Evolutionary conservation across 1,140 invertebrate species (phyloP).

Genomic region (Laodelphax striatellus): DNA sequence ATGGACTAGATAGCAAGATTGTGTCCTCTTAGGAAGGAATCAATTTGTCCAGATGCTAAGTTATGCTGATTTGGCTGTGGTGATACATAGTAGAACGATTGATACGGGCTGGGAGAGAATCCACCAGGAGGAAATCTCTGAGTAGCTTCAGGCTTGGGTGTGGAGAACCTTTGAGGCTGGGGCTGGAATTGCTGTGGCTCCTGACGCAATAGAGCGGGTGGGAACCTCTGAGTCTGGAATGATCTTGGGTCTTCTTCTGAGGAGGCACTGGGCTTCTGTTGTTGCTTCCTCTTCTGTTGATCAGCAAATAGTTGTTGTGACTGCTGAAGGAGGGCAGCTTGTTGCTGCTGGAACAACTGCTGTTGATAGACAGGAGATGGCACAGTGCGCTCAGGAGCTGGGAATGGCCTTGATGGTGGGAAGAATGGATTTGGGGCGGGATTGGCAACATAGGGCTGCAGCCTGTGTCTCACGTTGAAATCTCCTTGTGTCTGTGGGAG

Average conservation of each 20-base stretch:
- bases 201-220: slow-evolving; percentile 17
- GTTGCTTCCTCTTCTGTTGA: slow-evolving; percentile 40
- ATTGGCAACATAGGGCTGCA: slow-evolving; percentile 53
- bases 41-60: slow-evolving; percentile 49
- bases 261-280: slow-evolving; percentile 13
- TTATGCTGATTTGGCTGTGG: slow-evolving; percentile 25
- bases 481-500: slow-evolving; percentile 58
- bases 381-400: slow-evolving; percentile 15
- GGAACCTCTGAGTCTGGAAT: slow-evolving; percentile 13
- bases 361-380: slow-evolving; percentile 35
- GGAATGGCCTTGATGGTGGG: slow-evolving; percentile 24
- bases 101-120: slow-evolving; percentile 9
- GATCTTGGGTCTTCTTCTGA: neutral
- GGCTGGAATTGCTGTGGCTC: slow-evolving; percentile 16
- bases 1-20: slow-evolving; percentile 44
- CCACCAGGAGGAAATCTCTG: slow-evolving; percentile 4
- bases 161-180: slow-evolving; percentile 16
- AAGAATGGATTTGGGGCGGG: slow-evolving; percentile 13
- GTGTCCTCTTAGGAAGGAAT: slow-evolving; percentile 63
- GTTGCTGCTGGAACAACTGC: slow-evolving; percentile 56
- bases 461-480: slow-evolving; percentile 54
- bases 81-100: slow-evolving; percentile 51
- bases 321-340: slow-evolving; percentile 51
- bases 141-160: slow-evolving; percentile 6
- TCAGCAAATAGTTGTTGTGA: slow-evolving; percentile 61